These are phyloP conservation scores for Notolepis coatsorum DNA, from an alignment of 2,797 vertebrate genomes.

Conservation along the genomic window DNA sequence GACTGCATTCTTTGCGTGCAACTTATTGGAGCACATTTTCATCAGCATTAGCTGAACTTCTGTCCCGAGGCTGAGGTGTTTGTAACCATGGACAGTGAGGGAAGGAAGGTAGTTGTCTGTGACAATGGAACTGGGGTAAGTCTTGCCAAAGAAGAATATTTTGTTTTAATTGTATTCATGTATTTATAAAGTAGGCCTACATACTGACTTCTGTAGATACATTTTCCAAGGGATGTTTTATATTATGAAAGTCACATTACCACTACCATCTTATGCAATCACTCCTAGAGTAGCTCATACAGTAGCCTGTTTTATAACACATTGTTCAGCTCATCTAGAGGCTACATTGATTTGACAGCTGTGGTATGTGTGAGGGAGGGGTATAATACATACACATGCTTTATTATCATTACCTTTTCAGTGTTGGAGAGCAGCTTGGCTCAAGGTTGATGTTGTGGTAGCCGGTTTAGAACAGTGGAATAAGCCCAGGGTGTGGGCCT, in stretches of 20 bases:
- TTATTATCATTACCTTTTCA: too few relatives aligned
- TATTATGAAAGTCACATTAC: too few relatives aligned
- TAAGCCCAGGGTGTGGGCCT: constrained; percentile 34
- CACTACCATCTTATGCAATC: too few relatives aligned
- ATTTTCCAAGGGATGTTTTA: too few relatives aligned
- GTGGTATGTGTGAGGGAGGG: too few relatives aligned
- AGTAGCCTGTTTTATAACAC: too few relatives aligned
- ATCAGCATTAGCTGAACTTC: neutral
- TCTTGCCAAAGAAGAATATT: neutral
- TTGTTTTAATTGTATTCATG: neutral
- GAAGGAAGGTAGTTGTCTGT: constrained; percentile 84
- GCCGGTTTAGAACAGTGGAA: constrained; percentile 2
- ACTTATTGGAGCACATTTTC: neutral
- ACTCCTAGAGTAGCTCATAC: too few relatives aligned
- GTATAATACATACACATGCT: too few relatives aligned
- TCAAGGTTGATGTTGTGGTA: neutral
- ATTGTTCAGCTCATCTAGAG: too few relatives aligned
- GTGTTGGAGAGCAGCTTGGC: too few relatives aligned
- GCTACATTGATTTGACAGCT: too few relatives aligned
- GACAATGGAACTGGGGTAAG: constrained; percentile 87
- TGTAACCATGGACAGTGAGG: constrained; percentile 80
- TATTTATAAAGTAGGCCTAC: neutral
- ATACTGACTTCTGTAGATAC: neutral
- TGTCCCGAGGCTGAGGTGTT: constrained; percentile 30
- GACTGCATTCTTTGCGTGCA: neutral